A percentile compares a stretch with the other conserved stretches of the same genome.
These are phyloP conservation scores for Lepus europaeus DNA, from an alignment of 2,113 vertebrate genomes.

Conservation along the genomic window DNA sequence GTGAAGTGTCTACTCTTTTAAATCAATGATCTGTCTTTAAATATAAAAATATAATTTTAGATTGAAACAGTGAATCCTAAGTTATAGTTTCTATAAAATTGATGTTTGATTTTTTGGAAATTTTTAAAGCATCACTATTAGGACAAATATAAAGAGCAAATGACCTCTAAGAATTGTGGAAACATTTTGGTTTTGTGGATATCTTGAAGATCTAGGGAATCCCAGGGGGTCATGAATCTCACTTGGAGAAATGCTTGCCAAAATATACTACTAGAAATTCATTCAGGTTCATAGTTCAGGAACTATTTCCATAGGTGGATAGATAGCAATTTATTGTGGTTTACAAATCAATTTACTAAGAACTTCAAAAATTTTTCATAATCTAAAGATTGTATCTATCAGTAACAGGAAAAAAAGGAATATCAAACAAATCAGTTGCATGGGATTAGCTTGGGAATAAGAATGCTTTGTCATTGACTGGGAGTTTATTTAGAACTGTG, in stretches of 20 bases:
- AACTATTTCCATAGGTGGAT: neutral
- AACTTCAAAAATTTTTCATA: neutral
- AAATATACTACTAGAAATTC: neutral
- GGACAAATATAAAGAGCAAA: neutral
- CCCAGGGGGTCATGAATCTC: too few relatives aligned
- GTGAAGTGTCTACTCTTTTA: neutral
- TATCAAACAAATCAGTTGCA: constrained; percentile 26
- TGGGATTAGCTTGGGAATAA: neutral
- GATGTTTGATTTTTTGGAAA: neutral
- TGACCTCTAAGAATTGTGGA: neutral
- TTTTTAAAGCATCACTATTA: neutral
- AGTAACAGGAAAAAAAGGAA: neutral
- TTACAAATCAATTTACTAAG: neutral
- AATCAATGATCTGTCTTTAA: neutral
- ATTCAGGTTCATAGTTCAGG: neutral
- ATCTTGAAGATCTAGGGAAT: neutral
- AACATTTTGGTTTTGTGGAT: neutral
- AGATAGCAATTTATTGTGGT: constrained; percentile 2
- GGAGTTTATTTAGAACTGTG: neutral
- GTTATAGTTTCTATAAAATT: constrained; percentile 2
- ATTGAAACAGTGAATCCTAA: constrained; percentile 21
- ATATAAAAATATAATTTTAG: neutral
- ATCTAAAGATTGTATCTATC: neutral
- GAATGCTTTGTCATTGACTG: constrained; percentile 6
- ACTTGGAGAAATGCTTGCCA: neutral